phyloP scores from a whole-genome alignment of 2,888 invertebrate species.

The Eilema sororculum region DNA sequence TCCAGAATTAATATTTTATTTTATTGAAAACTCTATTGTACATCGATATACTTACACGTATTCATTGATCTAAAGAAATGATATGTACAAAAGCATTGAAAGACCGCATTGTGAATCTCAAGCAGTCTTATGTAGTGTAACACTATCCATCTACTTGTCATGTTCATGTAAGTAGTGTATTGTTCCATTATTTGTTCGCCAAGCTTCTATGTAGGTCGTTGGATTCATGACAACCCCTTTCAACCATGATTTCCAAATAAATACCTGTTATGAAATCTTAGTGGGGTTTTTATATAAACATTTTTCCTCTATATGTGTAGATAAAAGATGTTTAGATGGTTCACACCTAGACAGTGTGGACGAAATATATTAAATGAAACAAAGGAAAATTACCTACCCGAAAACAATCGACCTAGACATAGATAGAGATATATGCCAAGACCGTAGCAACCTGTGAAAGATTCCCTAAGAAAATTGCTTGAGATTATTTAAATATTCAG shows the following conservation, averaged over 20 bases:
- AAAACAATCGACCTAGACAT: too few relatives aligned
- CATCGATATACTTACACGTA: background rate
- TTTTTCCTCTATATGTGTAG: background rate
- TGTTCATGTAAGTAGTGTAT: conserved; percentile 1
- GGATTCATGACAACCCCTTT: background rate
- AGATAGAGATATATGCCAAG: too few relatives aligned
- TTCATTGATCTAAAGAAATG: background rate
- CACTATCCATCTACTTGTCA: conserved; percentile 2
- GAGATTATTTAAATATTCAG: too few relatives aligned
- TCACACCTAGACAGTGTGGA: background rate
- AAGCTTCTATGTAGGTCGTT: background rate
- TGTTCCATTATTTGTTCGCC: background rate
- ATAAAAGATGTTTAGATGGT: too few relatives aligned
- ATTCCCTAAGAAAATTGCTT: too few relatives aligned
- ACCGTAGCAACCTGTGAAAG: too few relatives aligned
- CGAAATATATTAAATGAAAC: background rate
- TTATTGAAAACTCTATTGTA: background rate
- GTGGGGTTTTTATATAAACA: background rate
- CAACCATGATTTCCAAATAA: background rate
- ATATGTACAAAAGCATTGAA: background rate
- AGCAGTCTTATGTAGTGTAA: background rate
- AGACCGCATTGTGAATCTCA: conserved; percentile 2
- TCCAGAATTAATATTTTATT: too few relatives aligned
- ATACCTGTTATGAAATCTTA: background rate
- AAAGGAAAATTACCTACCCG: too few relatives aligned